Base-by-base conservation (phyloP, 2,113 vertebrate species). In the Paradoxurus hermaphroditus region DNA sequence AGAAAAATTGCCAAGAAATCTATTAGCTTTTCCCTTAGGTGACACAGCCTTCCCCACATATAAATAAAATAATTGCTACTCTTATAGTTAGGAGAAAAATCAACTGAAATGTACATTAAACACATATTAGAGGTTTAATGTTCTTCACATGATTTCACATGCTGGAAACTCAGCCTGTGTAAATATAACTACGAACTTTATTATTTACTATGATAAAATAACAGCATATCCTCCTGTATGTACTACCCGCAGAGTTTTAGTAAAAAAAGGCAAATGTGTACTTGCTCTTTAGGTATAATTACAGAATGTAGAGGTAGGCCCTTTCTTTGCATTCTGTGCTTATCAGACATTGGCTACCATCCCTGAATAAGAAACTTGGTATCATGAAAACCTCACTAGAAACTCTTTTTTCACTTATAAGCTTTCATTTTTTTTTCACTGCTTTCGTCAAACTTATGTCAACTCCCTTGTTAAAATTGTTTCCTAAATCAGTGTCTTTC, bases 51-150 rank as follows among this genome's bases (percentile, higher is more conserved):
- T 67, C 21, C 29, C 63, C 59, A 83, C 51, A 83, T 44, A 97
- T 56, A 95, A 94, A 96, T 87, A 96, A 96, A 97, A 95, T 84
- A 94, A 97, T 77, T 96, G 36, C 27, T 92, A 81, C 82, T 87
- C 91, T 79, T 92, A 90, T 9, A 89, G 36, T 77, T 95, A 70
- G 67, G 21, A 93, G 65, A 96, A 95, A 96, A 96, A 85, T 56
- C 56, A 96, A 96, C 46, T 63, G 41, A 90, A 97, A 93, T 63
- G 65, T 97, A 95, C 63, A 92, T 70, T 97, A 94, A 88, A 96
- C 86, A 95, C 36, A 84, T 79, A 95, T 51, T 95, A 95, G 29
- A 92, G 59, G 68, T 90, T 91, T 94, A 94, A 94, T n/a, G 77
- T 94, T 97, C 77, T 97, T 97, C 65, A 92, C 51, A 82, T 81